Evolutionary conservation across 2,113 vertebrate species (phyloP).

Genomic region (Oreochromis spilurus): DNA sequence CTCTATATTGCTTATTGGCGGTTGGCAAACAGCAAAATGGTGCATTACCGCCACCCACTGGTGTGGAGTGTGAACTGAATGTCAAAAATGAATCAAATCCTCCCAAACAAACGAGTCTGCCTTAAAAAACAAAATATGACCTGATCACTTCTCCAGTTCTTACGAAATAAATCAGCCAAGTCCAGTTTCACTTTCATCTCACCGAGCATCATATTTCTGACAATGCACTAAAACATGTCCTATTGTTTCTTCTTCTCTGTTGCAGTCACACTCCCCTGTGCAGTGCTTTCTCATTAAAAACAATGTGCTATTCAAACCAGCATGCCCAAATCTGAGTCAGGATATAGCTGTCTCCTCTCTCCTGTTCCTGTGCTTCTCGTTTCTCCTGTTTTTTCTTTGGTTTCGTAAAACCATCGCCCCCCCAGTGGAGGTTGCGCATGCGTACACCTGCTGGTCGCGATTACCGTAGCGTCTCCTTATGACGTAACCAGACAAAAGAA

Average conservation of each 20-base stretch:
- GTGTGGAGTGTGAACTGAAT: not conserved
- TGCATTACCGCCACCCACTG: not conserved
- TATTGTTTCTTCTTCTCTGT: not conserved
- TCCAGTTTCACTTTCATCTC: not conserved
- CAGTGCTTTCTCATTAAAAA: not conserved
- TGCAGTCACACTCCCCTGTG: not conserved
- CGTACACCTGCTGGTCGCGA: rapidly evolving
- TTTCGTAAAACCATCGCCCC: not conserved
- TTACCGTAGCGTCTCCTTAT: not conserved
- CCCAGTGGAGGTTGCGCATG: not conserved
- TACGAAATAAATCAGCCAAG: not conserved
- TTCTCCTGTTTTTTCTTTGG: not conserved
- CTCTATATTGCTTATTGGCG: not conserved
- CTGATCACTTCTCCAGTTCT: not conserved
- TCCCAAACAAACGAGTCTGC: not conserved
- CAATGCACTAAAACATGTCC: not conserved
- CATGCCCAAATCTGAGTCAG: not conserved
- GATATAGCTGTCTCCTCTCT: not conserved
- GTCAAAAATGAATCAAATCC: not conserved
- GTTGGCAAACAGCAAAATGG: not conserved
- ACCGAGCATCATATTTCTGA: not conserved
- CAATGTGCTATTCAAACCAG: not conserved
- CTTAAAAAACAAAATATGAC: not conserved
- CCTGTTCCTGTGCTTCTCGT: not conserved
- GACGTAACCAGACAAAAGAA: not conserved